Evolutionary conservation across 2,113 vertebrate species (phyloP).

Genomic region (Agapornis roseicollis): DNA sequence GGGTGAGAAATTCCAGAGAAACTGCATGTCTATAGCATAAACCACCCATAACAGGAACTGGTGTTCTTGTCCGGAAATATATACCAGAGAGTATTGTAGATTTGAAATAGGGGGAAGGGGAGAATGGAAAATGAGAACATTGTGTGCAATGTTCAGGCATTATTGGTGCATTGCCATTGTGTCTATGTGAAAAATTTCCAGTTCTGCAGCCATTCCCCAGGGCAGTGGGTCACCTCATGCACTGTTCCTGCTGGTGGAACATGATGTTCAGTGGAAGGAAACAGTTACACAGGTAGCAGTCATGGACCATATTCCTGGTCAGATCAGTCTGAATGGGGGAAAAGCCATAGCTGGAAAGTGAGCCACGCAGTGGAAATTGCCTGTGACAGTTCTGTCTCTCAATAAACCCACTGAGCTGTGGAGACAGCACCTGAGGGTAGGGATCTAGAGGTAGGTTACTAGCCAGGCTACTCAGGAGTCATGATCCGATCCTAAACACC

Average conservation of each 20-base stretch:
- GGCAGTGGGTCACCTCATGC: neutral
- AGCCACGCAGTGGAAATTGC: neutral
- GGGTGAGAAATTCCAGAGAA: neutral
- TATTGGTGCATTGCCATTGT: neutral
- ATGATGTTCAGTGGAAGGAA: conserved; percentile 6
- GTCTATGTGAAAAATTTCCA: neutral
- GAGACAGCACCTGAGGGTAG: neutral
- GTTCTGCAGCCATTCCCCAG: conserved; percentile 2
- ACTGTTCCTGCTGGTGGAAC: neutral
- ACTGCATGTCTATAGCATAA: neutral
- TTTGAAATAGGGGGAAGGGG: neutral
- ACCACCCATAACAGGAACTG: neutral
- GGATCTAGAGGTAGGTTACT: neutral
- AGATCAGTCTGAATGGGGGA: neutral
- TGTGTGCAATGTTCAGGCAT: neutral
- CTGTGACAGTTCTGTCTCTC: neutral
- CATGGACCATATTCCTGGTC: neutral
- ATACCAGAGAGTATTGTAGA: neutral
- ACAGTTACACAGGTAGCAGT: neutral
- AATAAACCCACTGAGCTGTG: neutral
- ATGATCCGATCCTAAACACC: neutral
- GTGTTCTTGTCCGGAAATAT: neutral
- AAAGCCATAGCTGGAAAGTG: neutral
- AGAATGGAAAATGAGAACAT: neutral
- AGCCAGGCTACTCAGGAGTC: neutral